Percentiles rank a stretch among this genome's conserved stretches.
Evolutionary conservation across 2,113 vertebrate genomes (phyloP).

Genomic region (Pungitius pungitius): DNA sequence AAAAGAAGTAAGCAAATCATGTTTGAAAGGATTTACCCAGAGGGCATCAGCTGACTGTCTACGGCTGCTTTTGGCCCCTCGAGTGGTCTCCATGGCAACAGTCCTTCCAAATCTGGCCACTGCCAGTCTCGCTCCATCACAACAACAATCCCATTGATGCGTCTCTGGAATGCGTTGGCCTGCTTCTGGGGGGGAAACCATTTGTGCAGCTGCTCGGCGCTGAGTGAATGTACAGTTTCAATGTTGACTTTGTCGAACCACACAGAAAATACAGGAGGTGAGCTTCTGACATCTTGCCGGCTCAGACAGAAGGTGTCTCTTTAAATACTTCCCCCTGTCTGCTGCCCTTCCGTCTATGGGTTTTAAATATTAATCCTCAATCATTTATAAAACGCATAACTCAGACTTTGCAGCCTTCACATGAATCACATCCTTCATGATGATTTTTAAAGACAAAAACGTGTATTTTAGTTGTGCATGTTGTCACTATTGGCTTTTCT

Average conservation of each 20-base stretch:
- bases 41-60: constrained; percentile 78
- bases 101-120: constrained; percentile 69
- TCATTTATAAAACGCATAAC: constrained; percentile 22
- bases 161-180: constrained; percentile 71
- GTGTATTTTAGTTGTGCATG: constrained; percentile 31
- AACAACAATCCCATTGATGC: constrained; percentile 79
- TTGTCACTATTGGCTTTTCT: constrained; percentile 51
- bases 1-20: constrained; percentile 62
- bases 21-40: constrained; percentile 75
- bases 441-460: constrained; percentile 48
- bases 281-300: constrained; percentile 17
- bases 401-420: constrained; percentile 29
- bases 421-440: constrained; percentile 35
- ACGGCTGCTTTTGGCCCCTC: constrained; percentile 75
- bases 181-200: constrained; percentile 64
- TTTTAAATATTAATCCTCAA: constrained; percentile 17
- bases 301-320: constrained; percentile 9
- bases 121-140: constrained; percentile 68
- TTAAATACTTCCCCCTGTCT: constrained; percentile 10
- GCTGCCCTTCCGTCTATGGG: background rate
- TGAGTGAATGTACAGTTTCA: constrained; percentile 56
- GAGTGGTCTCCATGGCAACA: constrained; percentile 78
- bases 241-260: constrained; percentile 40
- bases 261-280: constrained; percentile 29
- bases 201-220: constrained; percentile 62